Evolutionary conservation across 2,888 invertebrate genomes (phyloP).

Genomic region (Bugula neritina): DNA sequence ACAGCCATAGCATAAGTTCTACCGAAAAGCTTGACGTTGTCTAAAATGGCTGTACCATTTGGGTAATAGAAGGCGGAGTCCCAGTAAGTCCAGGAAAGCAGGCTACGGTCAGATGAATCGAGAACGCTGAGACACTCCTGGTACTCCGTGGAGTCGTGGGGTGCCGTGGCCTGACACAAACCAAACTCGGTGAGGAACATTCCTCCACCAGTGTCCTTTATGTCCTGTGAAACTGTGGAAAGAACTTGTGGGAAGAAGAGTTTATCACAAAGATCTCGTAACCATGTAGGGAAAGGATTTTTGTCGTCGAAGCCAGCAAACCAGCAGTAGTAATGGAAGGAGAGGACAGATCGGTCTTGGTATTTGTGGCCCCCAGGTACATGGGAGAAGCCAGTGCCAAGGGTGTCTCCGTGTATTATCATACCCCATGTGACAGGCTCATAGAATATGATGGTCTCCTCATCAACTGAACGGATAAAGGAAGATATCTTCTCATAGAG

Average conservation of each 20-base stretch:
- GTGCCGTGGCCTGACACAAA: conserved; percentile 35
- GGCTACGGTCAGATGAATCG: conserved; percentile 34
- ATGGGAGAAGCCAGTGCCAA: conserved; percentile 36
- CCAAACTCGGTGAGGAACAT: conserved; percentile 43
- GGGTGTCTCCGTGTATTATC: conserved; percentile 30
- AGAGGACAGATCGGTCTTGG: conserved; percentile 33
- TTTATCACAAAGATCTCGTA: conserved; percentile 35
- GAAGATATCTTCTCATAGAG: conserved; percentile 34
- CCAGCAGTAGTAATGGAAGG: conserved; percentile 43
- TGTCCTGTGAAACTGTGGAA: conserved; percentile 31
- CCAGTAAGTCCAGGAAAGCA: conserved; percentile 44
- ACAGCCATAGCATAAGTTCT: conserved; percentile 36
- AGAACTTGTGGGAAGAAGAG: conserved; percentile 33
- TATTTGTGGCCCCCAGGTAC: conserved; percentile 36
- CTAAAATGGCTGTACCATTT: conserved; percentile 31
- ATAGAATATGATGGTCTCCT: conserved; percentile 37
- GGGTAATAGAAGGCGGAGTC: conserved; percentile 36
- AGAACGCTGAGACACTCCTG: conserved; percentile 36
- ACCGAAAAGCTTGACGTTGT: conserved; percentile 32
- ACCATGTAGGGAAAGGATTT: conserved; percentile 29
- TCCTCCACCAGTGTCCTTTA: conserved; percentile 34
- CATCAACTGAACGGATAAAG: conserved; percentile 37
- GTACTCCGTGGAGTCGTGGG: conserved; percentile 31
- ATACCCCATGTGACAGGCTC: conserved; percentile 44
- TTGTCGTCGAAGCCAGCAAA: conserved; percentile 29